Evolutionary conservation across 2,113 vertebrate genomes (phyloP).

Genomic region (Regulus satrapa): DNA sequence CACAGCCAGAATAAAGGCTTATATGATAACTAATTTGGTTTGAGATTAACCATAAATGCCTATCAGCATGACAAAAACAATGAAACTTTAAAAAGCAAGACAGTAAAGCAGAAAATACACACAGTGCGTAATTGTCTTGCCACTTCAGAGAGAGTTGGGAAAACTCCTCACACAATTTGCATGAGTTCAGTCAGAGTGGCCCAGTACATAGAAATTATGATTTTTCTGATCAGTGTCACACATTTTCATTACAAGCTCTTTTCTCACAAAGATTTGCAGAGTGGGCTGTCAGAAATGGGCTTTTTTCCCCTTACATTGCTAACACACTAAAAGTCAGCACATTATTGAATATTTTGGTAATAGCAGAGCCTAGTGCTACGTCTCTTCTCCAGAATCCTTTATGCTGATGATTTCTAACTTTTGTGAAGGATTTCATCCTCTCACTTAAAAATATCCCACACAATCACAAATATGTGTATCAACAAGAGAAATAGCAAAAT

Average conservation of each 20-base stretch:
- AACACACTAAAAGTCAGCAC: neutral
- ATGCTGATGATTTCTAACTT: accelerated
- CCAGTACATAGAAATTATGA: neutral
- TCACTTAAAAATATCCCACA: neutral
- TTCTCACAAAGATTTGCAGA: neutral
- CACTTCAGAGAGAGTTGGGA: neutral
- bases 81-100: neutral
- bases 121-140: accelerated
- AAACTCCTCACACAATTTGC: neutral
- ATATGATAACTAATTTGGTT: neutral
- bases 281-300: neutral
- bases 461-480: accelerated
- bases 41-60: neutral
- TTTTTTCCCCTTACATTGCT: neutral
- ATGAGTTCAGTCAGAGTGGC: neutral
- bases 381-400: neutral
- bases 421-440: neutral
- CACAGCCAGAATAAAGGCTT: neutral
- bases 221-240: neutral
- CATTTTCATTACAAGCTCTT: neutral
- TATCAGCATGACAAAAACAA: neutral
- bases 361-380: neutral
- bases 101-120: neutral
- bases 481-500: neutral
- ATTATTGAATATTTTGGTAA: neutral